These are phyloP conservation scores for Platorchestia sp. DNA, from an alignment of 1,140 invertebrate genomes.

Conservation along the genomic window DNA sequence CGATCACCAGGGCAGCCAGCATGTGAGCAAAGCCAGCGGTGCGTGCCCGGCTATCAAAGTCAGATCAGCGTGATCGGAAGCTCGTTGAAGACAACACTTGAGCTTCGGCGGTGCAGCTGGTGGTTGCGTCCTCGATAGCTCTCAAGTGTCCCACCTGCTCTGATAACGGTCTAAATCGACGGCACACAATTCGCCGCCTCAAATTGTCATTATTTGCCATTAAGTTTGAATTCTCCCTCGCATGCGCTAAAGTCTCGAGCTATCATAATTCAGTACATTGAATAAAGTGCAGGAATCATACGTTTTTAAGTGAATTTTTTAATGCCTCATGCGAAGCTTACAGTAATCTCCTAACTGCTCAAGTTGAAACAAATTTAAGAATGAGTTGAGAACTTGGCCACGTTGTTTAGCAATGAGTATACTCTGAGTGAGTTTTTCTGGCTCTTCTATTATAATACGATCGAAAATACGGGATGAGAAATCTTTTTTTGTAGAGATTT, in stretches of 20 bases:
- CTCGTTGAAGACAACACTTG: slow-evolving; percentile 8
- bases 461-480: background rate
- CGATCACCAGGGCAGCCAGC: background rate
- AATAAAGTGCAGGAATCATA: background rate
- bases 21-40: background rate
- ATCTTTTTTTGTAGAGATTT: background rate
- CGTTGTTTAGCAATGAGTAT: background rate
- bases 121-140: background rate
- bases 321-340: background rate
- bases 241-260: background rate
- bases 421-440: background rate
- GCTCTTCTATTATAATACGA: background rate
- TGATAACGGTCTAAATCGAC: slow-evolving; percentile 19
- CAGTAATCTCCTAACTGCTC: background rate
- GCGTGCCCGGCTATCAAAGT: background rate
- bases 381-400: background rate
- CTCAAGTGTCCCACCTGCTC: slow-evolving; percentile 23
- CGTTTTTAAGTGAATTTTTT: background rate
- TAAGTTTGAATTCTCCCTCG: background rate
- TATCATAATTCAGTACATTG: background rate
- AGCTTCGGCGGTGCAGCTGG: background rate
- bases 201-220: background rate
- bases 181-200: background rate
- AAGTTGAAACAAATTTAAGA: background rate
- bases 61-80: slow-evolving; percentile 13